These are phyloP conservation scores for Hydra vulgaris DNA, from an alignment of 30 jellyfish, hydroid and myxozoan species.

Conservation along the genomic window DNA sequence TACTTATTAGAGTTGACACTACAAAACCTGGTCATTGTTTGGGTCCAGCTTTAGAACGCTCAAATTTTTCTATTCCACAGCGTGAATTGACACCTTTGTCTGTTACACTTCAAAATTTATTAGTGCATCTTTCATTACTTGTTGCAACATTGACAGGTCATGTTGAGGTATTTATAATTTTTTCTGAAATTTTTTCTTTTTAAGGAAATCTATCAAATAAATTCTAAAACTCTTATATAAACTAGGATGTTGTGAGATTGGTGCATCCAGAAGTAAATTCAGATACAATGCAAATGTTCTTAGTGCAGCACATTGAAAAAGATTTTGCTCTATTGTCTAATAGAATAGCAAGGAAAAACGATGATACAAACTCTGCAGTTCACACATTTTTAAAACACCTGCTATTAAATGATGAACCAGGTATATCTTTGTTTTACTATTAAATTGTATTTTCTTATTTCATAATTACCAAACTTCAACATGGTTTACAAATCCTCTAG, in stretches of 20 bases:
- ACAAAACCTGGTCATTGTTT: slow-evolving; percentile 43
- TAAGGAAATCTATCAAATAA: neutral
- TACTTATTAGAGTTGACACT: slow-evolving; percentile 1
- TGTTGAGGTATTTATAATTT: slow-evolving; percentile 1
- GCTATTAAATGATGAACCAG: neutral
- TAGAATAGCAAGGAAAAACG: slow-evolving; percentile 34
- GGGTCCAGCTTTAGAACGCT: slow-evolving; percentile 16
- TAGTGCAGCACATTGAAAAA: slow-evolving; percentile 33
- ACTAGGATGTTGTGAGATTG: neutral
- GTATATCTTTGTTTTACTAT: neutral
- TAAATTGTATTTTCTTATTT: too few species aligned
- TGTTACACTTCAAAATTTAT: slow-evolving; percentile 11
- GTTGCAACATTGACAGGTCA: slow-evolving; percentile 10
- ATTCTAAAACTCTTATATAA: too few species aligned
- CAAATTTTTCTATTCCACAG: slow-evolving; percentile 12
- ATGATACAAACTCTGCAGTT: slow-evolving; percentile 25
- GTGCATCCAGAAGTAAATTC: neutral
- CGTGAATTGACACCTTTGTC: slow-evolving; percentile 17
- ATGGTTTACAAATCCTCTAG: too few species aligned
- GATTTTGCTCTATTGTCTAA: slow-evolving; percentile 28
- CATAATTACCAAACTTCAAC: too few species aligned
- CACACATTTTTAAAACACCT: slow-evolving; percentile 29
- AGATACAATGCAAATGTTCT: neutral
- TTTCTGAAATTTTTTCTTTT: neutral
- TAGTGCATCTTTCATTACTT: slow-evolving; percentile 21